Evolutionary conservation across 2,797 vertebrate genomes (phyloP), one percentile per base, ranked within the genome.

Genomic region (Champsocephalus gunnari): DNA sequence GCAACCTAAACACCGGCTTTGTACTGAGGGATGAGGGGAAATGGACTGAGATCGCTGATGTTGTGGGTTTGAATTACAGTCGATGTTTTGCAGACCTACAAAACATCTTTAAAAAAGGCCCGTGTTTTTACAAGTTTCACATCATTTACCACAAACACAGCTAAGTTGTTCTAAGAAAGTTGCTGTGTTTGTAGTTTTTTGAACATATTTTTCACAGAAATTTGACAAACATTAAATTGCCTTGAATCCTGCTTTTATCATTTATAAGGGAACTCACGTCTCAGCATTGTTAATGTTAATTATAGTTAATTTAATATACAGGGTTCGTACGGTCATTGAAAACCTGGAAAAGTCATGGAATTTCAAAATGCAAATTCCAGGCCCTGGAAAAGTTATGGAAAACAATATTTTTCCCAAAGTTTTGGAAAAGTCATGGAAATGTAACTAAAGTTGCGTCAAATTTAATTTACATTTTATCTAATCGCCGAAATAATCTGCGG

Each of bases 31-130:
- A 55, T n/a, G 58, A 56, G n/a, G 41, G 54, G 19, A 48, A 53
- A n/a, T 14, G 67, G 50, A 43, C 63, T 19, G 9, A 54, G 54
- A n/a, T 5, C 17, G 43, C 41, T 28, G 44, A 9, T 44, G 50
- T 45, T 68, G 64, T 74, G 62, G 50, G 54, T 71, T 41, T 55
- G 73, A 66, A 55, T 62, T 51, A 50, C 12, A 45, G 73, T 9
- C 2, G 41, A 59, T 38, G 38, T 55, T 34, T 32, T 77, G 51
- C 79, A 83, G 66, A 71, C 6, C 66, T 58, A 41, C 49, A 62
- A 9, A 58, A 49, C 11, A 3, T 28, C n/a, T 63, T 47, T 14
- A 12, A 32, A 34, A 62, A 50, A 68, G 49, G 17, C 1, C 12
- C 5, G 4, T 5, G 19, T 51, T 58, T 75, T 8, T 48, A 12